Evolutionary conservation across 2,797 vertebrate species (phyloP).

Genomic region (Poeciliopsis gracilis): DNA sequence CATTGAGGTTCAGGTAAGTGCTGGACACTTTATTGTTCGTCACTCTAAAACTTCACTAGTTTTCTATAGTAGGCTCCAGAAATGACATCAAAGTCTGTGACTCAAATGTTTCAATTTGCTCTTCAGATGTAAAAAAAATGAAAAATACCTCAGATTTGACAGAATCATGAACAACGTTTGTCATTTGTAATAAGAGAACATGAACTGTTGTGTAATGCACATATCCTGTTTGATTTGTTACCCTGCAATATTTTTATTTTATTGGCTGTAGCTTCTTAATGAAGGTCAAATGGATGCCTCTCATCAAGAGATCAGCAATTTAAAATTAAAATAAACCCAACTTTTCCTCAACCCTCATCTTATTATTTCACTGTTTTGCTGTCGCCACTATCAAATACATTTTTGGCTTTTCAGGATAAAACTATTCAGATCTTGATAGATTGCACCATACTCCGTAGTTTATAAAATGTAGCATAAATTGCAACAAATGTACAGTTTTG

Average conservation of each 20-base stretch:
- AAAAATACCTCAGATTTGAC: not conserved
- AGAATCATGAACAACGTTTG: not conserved
- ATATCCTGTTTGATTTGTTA: not conserved
- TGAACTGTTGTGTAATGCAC: not conserved
- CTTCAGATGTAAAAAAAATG: not conserved
- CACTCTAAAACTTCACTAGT: not conserved
- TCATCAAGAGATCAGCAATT: not conserved
- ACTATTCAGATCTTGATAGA: not conserved
- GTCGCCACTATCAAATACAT: not conserved
- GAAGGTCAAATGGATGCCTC: not conserved
- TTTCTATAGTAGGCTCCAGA: not conserved
- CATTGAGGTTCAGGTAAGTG: constrained; percentile 95
- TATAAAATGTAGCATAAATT: not conserved
- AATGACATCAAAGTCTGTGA: not conserved
- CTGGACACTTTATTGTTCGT: constrained; percentile 1
- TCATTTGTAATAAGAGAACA: not conserved
- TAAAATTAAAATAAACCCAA: not conserved
- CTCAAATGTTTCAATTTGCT: not conserved
- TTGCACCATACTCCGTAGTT: not conserved
- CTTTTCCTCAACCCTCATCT: not conserved
- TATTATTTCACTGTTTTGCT: not conserved
- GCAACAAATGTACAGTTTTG: not conserved
- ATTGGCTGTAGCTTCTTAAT: not conserved
- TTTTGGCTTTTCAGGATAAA: not conserved
- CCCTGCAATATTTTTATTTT: not conserved